phyloP scores from a whole-genome alignment of 2,888 invertebrate species.

The Ischnura elegans region DNA sequence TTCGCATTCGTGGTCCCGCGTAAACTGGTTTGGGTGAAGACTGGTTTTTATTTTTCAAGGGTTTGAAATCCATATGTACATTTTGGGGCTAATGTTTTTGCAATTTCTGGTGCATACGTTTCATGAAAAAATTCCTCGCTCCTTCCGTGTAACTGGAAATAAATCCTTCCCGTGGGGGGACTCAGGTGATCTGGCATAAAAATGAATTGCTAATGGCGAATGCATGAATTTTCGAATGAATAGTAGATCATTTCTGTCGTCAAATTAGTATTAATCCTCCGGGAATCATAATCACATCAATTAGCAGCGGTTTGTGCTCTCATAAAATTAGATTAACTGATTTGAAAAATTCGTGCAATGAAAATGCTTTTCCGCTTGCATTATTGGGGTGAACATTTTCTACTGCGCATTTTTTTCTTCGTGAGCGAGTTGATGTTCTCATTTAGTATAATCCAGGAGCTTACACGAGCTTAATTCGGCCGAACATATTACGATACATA shows the following conservation, averaged over 20 bases:
- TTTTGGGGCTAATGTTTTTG: too few relatives aligned
- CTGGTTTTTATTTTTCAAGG: too few relatives aligned
- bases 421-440: neutral
- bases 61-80: too few relatives aligned
- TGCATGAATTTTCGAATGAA: conserved; percentile 6
- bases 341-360: neutral
- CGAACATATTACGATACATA: too few relatives aligned
- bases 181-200: neutral
- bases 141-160: neutral
- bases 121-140: neutral
- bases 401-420: neutral
- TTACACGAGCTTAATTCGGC: neutral
- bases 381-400: neutral
- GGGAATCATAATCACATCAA: neutral
- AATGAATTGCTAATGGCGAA: neutral
- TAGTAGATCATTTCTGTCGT: neutral
- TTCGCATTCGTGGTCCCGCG: too few relatives aligned
- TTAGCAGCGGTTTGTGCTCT: neutral
- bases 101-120: too few relatives aligned
- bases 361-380: neutral
- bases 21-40: too few relatives aligned
- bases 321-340: conserved; percentile 26
- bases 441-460: neutral
- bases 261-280: neutral
- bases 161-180: neutral